Base-by-base conservation (phyloP, 2,797 vertebrate genomes). In the Crocidura indochinensis region DNA sequence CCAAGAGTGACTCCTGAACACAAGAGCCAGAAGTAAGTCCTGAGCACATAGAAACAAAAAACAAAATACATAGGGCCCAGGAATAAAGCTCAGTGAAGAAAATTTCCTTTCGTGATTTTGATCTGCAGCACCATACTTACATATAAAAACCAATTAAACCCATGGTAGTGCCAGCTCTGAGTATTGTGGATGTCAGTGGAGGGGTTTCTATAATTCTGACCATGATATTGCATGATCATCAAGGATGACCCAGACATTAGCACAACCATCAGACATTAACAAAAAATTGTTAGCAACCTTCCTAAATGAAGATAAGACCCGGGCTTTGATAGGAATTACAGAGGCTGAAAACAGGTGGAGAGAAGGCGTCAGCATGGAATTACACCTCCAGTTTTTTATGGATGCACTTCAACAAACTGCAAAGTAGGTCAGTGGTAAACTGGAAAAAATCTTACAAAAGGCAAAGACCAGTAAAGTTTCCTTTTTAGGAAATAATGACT, bases 381-480 rank as follows among this genome's bases (percentile, higher is more conserved):
- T 10, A 65, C 12, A 46, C 29, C 22, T 77, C 64, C 24, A 27
- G 27, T 75, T 76, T 27, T 71, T 46, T 9, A 73, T 22, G 49
- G 60, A 86, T 38, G 49, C 49, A 47, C 74, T 87, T 69, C 87
- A 81, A 87, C 31, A 68, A 29, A 47, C 49, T 22, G 47, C 27
- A 19, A 74, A 68, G 62, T 10, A 75, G 12, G 24, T 49, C 77
- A 38, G 49, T 22, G 68, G 22, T 31, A 79, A 86, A 80, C 11
- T 12, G 56, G 46, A 12, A 71, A 71, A 68, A 88, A 80, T 64
- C 15, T 20, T 79, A 27, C n/a, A 80, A 17, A 81, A 56, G 38
- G 86, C 68, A 87, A 78, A 53, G 9, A 87, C 4, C 24, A 24
- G 15, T 75, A 68, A 60, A 38, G 8, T 68, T 67, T n/a, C 47